Evolutionary conservation across 2,888 invertebrate species (phyloP).

Genomic region (Xestoiulus laeticollis): DNA sequence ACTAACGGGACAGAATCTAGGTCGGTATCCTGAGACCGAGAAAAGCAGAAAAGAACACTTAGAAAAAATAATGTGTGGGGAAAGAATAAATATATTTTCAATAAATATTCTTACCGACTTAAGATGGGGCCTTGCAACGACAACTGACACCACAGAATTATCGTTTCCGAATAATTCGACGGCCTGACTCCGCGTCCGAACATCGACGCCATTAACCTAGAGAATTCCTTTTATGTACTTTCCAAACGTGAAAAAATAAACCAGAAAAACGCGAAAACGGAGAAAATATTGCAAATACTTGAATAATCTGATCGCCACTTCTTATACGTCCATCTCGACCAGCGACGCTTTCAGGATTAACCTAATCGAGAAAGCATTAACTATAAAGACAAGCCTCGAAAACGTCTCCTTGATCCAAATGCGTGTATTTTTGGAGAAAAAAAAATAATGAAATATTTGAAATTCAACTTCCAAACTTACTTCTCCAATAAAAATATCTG

Average conservation of each 20-base stretch:
- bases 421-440: too few relatives aligned
- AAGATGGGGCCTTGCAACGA: conserved; percentile 70
- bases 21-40: conserved; percentile 3
- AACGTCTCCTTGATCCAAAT: too few relatives aligned
- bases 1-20: not conserved
- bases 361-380: conserved; percentile 61
- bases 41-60: not conserved
- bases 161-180: conserved; percentile 72
- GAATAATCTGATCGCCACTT: conserved; percentile 73
- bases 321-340: conserved; percentile 71
- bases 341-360: conserved; percentile 71
- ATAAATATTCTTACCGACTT: not conserved
- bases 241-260: not conserved
- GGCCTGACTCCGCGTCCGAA: conserved; percentile 71
- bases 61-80: not conserved
- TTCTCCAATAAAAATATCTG: conserved; percentile 50
- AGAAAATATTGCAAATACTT: conserved; percentile 60
- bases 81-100: not conserved
- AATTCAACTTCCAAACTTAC: not conserved
- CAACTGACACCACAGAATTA: conserved; percentile 69
- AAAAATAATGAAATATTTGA: not conserved
- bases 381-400: too few relatives aligned
- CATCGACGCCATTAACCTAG: conserved; percentile 71
- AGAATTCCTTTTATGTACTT: not conserved
- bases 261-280: not conserved